These are phyloP conservation scores for Moxostoma hubbsi DNA, from an alignment of 2,797 vertebrate species.

Conservation along the genomic window DNA sequence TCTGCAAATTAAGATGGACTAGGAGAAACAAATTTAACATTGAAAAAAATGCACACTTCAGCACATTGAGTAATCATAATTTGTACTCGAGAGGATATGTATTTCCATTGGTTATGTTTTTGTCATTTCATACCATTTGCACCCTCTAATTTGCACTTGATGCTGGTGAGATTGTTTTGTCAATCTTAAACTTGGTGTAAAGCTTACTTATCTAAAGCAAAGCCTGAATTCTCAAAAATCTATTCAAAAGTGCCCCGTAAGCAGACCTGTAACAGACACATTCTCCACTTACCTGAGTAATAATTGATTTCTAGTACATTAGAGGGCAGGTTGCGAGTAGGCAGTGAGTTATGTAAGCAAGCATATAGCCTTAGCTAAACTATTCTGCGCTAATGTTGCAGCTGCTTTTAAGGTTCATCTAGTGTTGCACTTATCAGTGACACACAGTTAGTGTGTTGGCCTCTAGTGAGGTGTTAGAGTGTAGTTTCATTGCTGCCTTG, in stretches of 20 bases:
- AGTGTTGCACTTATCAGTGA: constrained; percentile 21
- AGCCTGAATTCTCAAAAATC: neutral
- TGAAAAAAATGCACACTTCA: no score
- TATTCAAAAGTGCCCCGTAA: neutral
- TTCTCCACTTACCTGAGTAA: constrained; percentile 5
- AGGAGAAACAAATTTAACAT: no score
- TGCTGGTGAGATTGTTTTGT: neutral
- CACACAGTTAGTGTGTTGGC: no score
- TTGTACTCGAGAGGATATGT: no score
- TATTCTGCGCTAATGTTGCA: constrained; percentile 12
- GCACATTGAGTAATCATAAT: no score
- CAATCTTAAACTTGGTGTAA: neutral
- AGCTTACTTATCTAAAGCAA: neutral
- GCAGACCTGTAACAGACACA: neutral
- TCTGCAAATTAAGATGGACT: no score
- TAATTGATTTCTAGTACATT: constrained; percentile 27
- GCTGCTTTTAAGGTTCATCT: constrained; percentile 20
- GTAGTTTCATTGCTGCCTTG: neutral
- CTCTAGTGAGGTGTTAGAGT: neutral
- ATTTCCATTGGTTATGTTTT: neutral
- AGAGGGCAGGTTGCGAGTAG: constrained; percentile 16
- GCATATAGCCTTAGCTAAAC: constrained; percentile 13
- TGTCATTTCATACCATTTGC: neutral
- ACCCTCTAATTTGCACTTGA: neutral
- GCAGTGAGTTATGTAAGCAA: constrained; percentile 24